phyloP scores from a whole-genome alignment of 2,888 invertebrate species.

The Seira sanloemensis region DNA sequence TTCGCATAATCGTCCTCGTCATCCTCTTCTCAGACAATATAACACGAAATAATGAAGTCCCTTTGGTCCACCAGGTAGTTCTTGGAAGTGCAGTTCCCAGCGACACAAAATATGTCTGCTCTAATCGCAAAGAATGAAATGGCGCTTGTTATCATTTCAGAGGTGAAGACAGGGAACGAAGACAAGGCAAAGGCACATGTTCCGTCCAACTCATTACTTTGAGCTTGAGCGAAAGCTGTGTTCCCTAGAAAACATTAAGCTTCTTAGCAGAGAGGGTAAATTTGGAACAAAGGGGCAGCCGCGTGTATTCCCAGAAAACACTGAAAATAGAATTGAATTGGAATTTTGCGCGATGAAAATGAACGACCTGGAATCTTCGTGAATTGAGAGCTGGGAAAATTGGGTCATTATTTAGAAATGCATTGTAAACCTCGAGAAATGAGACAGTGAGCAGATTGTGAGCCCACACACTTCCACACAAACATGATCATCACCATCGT shows the following conservation, averaged over 20 bases:
- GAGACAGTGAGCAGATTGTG: too few relatives aligned
- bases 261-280: too few relatives aligned
- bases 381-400: background rate
- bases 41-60: background rate
- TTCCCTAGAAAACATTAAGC: too few relatives aligned
- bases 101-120: background rate
- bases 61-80: background rate
- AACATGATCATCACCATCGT: too few relatives aligned
- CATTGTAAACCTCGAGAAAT: too few relatives aligned
- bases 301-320: too few relatives aligned
- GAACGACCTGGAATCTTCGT: background rate
- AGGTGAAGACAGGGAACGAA: background rate
- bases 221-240: background rate
- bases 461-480: too few relatives aligned
- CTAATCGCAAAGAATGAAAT: background rate
- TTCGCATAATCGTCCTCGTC: background rate
- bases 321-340: background rate
- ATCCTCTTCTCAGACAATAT: background rate
- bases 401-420: background rate
- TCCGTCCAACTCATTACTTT: background rate
- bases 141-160: background rate
- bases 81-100: background rate
- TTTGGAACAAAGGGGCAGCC: too few relatives aligned
- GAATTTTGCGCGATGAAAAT: background rate
- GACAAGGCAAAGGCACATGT: background rate